Evolutionary conservation across 1,140 invertebrate species (phyloP), one percentile per base, ranked within the genome.

Genomic region (Scaptodrosophila lebanonensis): DNA sequence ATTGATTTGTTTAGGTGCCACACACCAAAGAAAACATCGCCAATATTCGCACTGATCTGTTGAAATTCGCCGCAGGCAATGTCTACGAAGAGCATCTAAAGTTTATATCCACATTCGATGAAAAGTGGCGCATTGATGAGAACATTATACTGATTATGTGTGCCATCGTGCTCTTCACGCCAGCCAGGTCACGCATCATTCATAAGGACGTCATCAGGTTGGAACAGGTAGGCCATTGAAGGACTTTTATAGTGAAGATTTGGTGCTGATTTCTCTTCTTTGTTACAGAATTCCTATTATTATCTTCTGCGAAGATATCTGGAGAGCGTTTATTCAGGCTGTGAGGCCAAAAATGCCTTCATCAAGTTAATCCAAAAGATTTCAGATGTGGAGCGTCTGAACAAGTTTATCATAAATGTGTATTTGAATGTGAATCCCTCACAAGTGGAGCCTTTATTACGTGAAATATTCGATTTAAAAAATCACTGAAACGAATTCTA

Each of bases 391-490:
- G 93, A 95, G 67, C 91, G 91, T 82, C 88, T 97, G 22, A 95
- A 95, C 56, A 95, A 96, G 63, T 72, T 84, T 59, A 77, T 97
- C 38, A 93, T 97, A 5, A 92, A 92, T 17, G 94, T 97, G 16
- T 96, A 96, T 86, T 88, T 97, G 17, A 94, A 97, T 86, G 93
- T 97, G 1, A 95, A 97, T 89, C 95, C 96, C 39, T 91, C 91
- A 40, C 91, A 94, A 77, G 93, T 98, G 36, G 95, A 97, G 69
- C 97, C 96, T 2, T 88, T 98, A 17, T 89, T 98, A 13, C 93
- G 97, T 70, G 96, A 97, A 90, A 95, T 97, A 86, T 95, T 97
- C 72, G 95, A 97, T 87, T 90, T 97, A 43, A 96, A 97, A 87
- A 86, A 86, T 84, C 85, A 86, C 49, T 86, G 73, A 79, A 51